Evolutionary conservation across 2,797 vertebrate species (phyloP).

Genomic region (Chiloscyllium punctatum): DNA sequence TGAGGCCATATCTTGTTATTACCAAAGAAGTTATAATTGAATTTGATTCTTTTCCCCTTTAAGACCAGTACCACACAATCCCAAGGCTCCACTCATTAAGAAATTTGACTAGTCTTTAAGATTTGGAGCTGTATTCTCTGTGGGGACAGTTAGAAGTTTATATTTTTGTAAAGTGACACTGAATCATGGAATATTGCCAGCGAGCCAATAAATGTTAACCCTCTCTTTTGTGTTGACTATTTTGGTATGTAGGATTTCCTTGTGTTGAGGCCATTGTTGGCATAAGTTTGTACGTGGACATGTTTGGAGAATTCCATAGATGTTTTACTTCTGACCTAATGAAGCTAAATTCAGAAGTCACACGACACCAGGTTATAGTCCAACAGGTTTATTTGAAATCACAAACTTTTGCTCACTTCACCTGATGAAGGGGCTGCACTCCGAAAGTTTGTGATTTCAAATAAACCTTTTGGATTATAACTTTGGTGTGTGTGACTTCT

Average conservation of each 20-base stretch:
- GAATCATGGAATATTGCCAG: not conserved
- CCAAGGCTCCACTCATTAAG: slow-evolving; percentile 51
- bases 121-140: slow-evolving; percentile 10
- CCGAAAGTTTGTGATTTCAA: no score
- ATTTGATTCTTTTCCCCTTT: slow-evolving; percentile 57
- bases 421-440: no score
- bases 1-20: slow-evolving; percentile 51
- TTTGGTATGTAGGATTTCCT: not conserved
- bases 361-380: no score
- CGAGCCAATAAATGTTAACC: not conserved
- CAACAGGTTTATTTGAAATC: no score
- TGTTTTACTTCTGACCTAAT: slow-evolving; percentile 18
- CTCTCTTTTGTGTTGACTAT: not conserved
- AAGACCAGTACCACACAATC: slow-evolving; percentile 56
- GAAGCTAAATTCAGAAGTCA: not conserved
- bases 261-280: not conserved
- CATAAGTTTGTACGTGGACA: slow-evolving; percentile 12
- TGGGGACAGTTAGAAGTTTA: not conserved
- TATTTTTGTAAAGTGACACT: slow-evolving; percentile 14
- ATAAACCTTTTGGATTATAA: no score
- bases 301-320: slow-evolving; percentile 25
- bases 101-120: not conserved
- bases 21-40: slow-evolving; percentile 58
- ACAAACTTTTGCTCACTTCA: no score
- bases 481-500: no score